Conservation (phyloP, 2,888 invertebrate species). For the Fissipunctia ypsillon region DNA sequence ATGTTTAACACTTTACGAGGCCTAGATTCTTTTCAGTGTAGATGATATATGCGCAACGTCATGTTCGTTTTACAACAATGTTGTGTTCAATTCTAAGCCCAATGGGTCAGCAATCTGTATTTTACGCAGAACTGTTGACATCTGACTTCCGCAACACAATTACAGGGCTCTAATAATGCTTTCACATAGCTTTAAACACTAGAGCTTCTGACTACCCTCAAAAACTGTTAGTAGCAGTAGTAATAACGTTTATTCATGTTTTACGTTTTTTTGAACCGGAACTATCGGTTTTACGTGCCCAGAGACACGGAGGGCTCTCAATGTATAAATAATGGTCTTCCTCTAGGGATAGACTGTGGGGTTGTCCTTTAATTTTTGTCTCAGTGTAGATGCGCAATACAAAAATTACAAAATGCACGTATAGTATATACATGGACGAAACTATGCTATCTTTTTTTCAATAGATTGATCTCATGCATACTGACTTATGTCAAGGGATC, state of each 20-base stretch:
- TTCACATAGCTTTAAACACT: background rate
- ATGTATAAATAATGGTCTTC: background rate
- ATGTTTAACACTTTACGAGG: conserved; percentile 62
- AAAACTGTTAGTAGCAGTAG: too few species aligned
- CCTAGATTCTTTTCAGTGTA: conserved; percentile 61
- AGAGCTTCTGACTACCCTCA: background rate
- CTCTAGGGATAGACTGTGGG: background rate
- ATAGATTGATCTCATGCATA: conserved; percentile 43
- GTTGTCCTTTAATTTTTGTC: background rate
- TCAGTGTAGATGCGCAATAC: background rate
- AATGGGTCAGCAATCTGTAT: background rate
- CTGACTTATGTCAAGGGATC: conserved; percentile 9
- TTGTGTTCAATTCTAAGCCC: background rate
- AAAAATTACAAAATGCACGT: background rate
- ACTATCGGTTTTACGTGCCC: background rate
- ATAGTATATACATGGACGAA: background rate
- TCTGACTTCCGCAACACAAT: background rate
- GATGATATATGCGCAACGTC: conserved; percentile 3
- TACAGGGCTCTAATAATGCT: background rate
- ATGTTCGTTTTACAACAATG: background rate
- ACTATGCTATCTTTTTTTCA: background rate
- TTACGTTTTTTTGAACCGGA: background rate
- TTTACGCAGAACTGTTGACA: background rate
- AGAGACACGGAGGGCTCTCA: background rate
- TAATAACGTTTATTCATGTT: background rate